Evolutionary conservation across 2,113 vertebrate genomes (phyloP), one percentile per base, ranked within the genome.

Genomic region (Myanophis thanlyinensis): DNA sequence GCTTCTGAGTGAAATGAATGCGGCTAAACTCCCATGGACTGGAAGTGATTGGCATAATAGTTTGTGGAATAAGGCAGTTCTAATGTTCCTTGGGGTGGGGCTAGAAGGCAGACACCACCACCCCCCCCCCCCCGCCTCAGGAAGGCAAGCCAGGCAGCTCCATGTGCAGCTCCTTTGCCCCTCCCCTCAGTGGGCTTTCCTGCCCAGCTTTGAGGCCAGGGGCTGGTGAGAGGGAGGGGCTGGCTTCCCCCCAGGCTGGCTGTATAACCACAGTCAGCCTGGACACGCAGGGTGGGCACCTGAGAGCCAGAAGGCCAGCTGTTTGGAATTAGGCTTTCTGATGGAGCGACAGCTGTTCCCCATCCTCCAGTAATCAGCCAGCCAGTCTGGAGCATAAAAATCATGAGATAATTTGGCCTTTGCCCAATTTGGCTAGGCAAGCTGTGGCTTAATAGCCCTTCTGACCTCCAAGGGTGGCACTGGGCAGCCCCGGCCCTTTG

Each of bases 321-420:
- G 98, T 97, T 97, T 95, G 96, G 97, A 97, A 97, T 97, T 97
- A 97, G 67, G 94, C 97, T 93, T 96, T 97, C 96, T 96, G 96
- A 97, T 97, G 95, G 97, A 98, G 97, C 96, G 97, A 97, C 98
- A 98, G 98, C 97, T 98, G 98, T 95, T 98, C 97, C 97, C 96
- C 89, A 89, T 97, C 97, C 97, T 96, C 96, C 95, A 94, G 95
- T 96, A 97, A 97, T 97, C 98, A 96, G 97, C 95, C 90, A 0
- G 97, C 96, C 96, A 97, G 96, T 94, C 95, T 97, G 92, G 88
- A 97, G 97, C 97, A 97, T 97, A 98, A 98, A 97, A 98, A 98
- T 98, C 97, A 98, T 97, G 62, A 85, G 94, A 96, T 97, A 95
- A 98, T 98, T 97, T 97, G 54, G 3, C 94, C 97, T 97, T 97